Conservation (phyloP, 1,140 invertebrate species). For the Drosophila tristis region DNA sequence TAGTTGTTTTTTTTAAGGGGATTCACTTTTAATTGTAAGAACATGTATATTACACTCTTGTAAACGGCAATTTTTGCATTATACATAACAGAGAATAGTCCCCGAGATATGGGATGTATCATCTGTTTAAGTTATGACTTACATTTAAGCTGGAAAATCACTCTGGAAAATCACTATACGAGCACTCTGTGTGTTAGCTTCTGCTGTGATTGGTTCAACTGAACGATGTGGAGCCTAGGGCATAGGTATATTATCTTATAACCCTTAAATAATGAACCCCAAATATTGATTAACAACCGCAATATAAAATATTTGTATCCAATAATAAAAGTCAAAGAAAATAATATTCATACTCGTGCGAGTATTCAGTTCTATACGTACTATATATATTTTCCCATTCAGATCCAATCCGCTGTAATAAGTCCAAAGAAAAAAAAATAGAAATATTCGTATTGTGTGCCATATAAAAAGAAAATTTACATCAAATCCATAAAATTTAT, state of each 20-base stretch:
- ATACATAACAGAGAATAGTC: background rate
- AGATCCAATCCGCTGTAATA: constrained; percentile 5
- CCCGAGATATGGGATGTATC: no score
- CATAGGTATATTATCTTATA: background rate
- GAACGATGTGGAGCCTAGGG: background rate
- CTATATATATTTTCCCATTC: background rate
- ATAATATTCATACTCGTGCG: background rate
- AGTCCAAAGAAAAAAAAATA: constrained; percentile 17
- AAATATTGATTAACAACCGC: constrained; percentile 12
- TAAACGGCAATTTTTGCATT: background rate
- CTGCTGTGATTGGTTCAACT: background rate
- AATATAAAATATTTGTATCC: background rate
- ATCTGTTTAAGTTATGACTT: no score
- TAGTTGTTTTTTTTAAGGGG: no score
- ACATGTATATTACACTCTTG: background rate
- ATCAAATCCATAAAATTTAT: constrained; percentile 65
- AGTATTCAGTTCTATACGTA: background rate
- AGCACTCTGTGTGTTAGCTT: background rate
- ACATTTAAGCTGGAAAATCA: no score
- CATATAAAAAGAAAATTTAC: constrained; percentile 38
- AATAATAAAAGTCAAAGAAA: constrained; percentile 9
- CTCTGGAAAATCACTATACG: no score
- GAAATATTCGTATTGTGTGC: background rate
- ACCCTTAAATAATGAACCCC: background rate
- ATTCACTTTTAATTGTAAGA: background rate